phyloP scores from a whole-genome alignment of 2,888 invertebrate genomes.

The Holacanthella duospinosa region DNA sequence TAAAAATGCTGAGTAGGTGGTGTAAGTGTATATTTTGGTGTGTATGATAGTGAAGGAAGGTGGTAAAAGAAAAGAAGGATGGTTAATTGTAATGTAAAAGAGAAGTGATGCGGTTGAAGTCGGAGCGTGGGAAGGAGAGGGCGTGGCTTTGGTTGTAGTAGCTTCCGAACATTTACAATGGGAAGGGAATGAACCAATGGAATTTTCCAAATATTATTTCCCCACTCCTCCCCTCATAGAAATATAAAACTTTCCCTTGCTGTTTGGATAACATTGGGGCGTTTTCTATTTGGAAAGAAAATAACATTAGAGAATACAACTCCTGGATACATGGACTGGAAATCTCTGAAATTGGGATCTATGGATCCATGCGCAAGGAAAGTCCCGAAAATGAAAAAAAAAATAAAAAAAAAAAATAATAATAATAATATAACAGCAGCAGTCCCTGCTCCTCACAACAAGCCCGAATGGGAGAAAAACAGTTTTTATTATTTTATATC shows the following conservation, averaged over 20 bases:
- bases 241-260: background rate
- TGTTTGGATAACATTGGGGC: conserved; percentile 31
- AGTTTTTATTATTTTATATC: conserved; percentile 1
- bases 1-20: no score
- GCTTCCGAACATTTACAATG: background rate
- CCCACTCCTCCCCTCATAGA: conserved; percentile 2
- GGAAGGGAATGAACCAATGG: background rate
- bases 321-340: no score
- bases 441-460: conserved; percentile 7
- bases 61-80: background rate
- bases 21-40: background rate
- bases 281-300: conserved; percentile 14
- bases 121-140: background rate
- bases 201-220: conserved; percentile 3
- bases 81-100: background rate
- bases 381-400: no score
- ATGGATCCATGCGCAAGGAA: no score
- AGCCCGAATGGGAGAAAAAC: conserved; percentile 2
- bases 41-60: background rate
- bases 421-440: no score
- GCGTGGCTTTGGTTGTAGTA: background rate
- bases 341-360: no score
- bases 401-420: background rate
- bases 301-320: conserved; percentile 1
- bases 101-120: background rate